These are phyloP conservation scores for Formica selysi DNA, from an alignment of 1,140 invertebrate genomes.

Conservation along the genomic window DNA sequence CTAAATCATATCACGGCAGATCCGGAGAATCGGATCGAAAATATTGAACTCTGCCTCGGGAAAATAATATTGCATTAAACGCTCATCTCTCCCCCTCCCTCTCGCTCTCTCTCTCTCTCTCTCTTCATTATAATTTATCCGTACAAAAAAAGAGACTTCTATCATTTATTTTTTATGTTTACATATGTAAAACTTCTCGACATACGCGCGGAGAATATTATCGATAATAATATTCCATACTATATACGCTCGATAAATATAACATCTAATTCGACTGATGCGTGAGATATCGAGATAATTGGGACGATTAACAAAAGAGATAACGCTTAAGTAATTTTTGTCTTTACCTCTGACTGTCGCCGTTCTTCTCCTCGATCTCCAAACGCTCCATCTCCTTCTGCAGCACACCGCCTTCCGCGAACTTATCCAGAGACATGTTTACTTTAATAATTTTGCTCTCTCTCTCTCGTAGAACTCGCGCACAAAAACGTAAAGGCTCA, in stretches of 20 bases:
- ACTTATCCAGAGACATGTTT: slow-evolving; percentile 85
- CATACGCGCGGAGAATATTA: background rate
- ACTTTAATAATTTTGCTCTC: slow-evolving; percentile 23
- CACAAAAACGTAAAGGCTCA: slow-evolving; percentile 32
- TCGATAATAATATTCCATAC: background rate
- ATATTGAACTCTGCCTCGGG: background rate
- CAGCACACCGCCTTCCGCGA: slow-evolving; percentile 76
- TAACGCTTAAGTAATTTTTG: background rate
- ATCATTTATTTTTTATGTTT: no score
- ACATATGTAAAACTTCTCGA: background rate
- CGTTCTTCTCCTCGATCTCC: slow-evolving; percentile 85
- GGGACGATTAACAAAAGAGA: background rate
- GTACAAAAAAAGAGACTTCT: no score
- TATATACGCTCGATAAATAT: background rate
- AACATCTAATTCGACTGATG: background rate
- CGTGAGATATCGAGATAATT: background rate
- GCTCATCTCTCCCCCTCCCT: background rate
- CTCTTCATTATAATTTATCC: no score
- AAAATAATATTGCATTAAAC: background rate
- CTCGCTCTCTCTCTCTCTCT: background rate
- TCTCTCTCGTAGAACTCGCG: slow-evolving; percentile 55
- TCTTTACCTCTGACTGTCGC: slow-evolving; percentile 82
- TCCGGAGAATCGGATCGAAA: background rate
- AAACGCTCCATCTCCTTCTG: slow-evolving; percentile 84
- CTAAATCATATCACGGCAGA: background rate